Conservation (phyloP, 2,113 vertebrate species). For the Apteryx owenii region DNA sequence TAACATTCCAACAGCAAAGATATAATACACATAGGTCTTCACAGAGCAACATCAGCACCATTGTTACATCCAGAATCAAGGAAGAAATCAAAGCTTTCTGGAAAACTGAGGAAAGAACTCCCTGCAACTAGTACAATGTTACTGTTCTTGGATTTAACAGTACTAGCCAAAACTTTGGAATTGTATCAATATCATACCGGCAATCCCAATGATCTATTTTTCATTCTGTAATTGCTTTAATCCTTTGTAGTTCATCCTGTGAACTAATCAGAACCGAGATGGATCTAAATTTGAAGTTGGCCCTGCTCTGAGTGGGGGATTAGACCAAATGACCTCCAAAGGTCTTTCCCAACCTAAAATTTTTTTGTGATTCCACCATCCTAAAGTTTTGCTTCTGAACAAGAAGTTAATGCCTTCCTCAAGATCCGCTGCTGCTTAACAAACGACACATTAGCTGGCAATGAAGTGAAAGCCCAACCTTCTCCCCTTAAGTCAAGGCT, state of each 20-base stretch:
- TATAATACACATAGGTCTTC: accelerated
- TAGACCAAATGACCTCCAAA: not conserved
- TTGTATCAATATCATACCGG: not conserved
- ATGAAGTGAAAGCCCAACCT: not conserved
- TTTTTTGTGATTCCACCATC: not conserved
- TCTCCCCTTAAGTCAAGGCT: too few species aligned
- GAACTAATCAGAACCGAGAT: not conserved
- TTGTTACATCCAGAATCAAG: not conserved
- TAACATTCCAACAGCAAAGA: accelerated
- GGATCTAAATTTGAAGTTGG: not conserved
- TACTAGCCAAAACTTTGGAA: not conserved
- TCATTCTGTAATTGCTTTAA: not conserved
- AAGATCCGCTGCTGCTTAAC: not conserved
- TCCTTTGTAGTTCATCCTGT: not conserved
- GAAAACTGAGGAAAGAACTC: not conserved
- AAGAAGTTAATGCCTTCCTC: not conserved
- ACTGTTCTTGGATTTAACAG: too few species aligned
- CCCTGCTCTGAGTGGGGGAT: not conserved
- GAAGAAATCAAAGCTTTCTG: not conserved
- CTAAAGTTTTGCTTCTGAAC: not conserved
- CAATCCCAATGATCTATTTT: not conserved
- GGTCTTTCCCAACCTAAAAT: not conserved
- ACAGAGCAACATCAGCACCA: not conserved
- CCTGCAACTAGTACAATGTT: not conserved
- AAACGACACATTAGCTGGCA: not conserved